Base-by-base conservation (phyloP, 2,888 invertebrate species). In the Pachymerium ferrugineum region DNA sequence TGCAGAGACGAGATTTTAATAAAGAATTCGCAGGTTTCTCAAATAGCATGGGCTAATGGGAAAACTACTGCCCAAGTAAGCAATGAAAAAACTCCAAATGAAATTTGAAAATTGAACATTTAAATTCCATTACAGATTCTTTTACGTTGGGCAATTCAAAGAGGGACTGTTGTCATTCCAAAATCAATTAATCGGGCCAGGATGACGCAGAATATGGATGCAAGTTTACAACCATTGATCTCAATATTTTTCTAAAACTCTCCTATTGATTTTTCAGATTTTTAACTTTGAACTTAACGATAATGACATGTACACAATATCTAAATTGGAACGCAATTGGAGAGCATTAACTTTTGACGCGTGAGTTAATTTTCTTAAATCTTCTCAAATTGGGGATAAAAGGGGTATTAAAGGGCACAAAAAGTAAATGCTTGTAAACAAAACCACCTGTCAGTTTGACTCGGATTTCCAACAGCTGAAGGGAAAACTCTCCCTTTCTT, bases 171-270 rank as follows among this genome's bases (percentile, higher is more conserved):
- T 38, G 89, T 90, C 38, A 92, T 94, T 76, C 93, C 94, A 0
- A 94, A 94, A 81, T 92, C 92, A 0, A 90, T 92, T n/a, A 92
- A 87, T 0, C 89, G 89, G 78, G 86, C 0, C 86, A 90, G 78
- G 89, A 92, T 80, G 85, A 85, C 72, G 86, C 89, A 79, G 89
- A 94, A 90, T 83, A 87, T 90, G 78, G 80, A 90, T 16, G 74
- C 71, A 47, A 47, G 67, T 73, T 30, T 5, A 67, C 1, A 67
- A n/a, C n/a, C n/a, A n/a, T 38, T 1, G 1, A 47, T 47, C 2
- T 19, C 22, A 47, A 47, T 47, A 47, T 47, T 14, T 42, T 42
- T 16, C n/a, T n/a, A n/a, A n/a, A 42, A 42, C 12, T 42, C 16
- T 16, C 6, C 47, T n/a, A 47, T 16, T 47, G n/a, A n/a, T n/a